A percentile compares a stretch with the other conserved stretches of the same genome.
Conservation (phyloP, 1,140 invertebrate genomes). For the Rhynchophorus ferrugineus region DNA sequence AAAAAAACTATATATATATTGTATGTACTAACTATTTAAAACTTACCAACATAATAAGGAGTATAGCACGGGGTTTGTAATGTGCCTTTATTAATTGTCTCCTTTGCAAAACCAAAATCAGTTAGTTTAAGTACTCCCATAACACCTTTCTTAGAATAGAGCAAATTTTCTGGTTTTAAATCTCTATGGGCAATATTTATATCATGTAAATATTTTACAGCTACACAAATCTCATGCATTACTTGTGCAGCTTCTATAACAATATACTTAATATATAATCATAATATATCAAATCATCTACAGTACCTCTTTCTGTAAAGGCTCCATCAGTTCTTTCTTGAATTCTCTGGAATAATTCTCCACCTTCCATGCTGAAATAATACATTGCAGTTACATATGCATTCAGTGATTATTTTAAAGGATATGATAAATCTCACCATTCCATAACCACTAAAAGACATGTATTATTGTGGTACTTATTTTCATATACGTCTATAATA, state of each 20-base stretch:
- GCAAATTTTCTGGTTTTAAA: conserved; percentile 87
- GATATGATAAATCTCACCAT: conserved; percentile 59
- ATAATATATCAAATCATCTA: conserved; percentile 20
- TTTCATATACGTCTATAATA: conserved; percentile 94
- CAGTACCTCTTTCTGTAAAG: conserved; percentile 94
- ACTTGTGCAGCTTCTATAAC: conserved; percentile 79
- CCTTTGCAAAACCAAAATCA: conserved; percentile 99
- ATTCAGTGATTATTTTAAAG: conserved; percentile 4
- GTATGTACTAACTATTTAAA: no score
- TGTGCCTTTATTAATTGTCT: conserved; percentile 75
- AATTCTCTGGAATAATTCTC: conserved; percentile 93
- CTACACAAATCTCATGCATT: conserved; percentile 92
- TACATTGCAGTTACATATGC: not conserved
- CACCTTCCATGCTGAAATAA: conserved; percentile 83
- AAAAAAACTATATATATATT: conserved; percentile 2
- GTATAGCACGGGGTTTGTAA: conserved; percentile 97
- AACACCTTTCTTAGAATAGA: conserved; percentile 65
- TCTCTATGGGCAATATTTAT: conserved; percentile 95
- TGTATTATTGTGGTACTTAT: conserved; percentile 79
- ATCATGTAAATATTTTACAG: conserved; percentile 91
- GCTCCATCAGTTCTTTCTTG: conserved; percentile 88
- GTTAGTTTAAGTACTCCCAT: conserved; percentile 87
- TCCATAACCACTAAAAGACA: conserved; percentile 97
- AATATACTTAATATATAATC: not conserved
- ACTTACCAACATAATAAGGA: conserved; percentile 91